These are phyloP conservation scores for Cinara cedri DNA, from an alignment of 2,888 invertebrate species.

Conservation along the genomic window DNA sequence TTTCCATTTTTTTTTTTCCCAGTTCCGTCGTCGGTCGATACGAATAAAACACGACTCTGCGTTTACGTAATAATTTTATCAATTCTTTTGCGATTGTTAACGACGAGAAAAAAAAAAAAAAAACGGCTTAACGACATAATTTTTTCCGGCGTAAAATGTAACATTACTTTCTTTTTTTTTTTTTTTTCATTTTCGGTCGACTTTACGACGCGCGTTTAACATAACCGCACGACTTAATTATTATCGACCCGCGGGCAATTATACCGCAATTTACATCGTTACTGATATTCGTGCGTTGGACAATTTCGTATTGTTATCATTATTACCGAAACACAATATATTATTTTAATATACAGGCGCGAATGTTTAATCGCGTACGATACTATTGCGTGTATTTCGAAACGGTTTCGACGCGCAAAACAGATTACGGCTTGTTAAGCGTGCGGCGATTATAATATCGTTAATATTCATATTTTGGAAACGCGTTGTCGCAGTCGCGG, in stretches of 20 bases:
- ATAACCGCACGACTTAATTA: constrained; percentile 1
- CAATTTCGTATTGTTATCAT: not conserved
- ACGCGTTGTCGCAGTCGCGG: no score
- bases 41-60: not conserved
- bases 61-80: constrained; percentile 1
- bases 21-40: no score
- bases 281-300: not conserved
- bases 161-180: constrained; percentile 12
- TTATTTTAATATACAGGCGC: no score
- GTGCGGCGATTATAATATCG: no score
- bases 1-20: not conserved
- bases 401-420: no score
- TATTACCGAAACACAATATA: no score
- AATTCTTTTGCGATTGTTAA: not conserved
- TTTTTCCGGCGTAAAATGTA: constrained; percentile 19
- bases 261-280: no score
- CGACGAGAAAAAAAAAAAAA: not conserved
- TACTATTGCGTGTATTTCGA: no score
- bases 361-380: no score
- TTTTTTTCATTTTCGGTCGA: no score
- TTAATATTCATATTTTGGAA: no score
- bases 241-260: not conserved
- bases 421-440: no score
- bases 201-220: not conserved
- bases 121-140: constrained; percentile 10